Percentiles rank a stretch among this genome's conserved stretches.
These are phyloP conservation scores for Parnassius mnemosyne DNA, from an alignment of 2,888 invertebrate species.

Conservation along the genomic window DNA sequence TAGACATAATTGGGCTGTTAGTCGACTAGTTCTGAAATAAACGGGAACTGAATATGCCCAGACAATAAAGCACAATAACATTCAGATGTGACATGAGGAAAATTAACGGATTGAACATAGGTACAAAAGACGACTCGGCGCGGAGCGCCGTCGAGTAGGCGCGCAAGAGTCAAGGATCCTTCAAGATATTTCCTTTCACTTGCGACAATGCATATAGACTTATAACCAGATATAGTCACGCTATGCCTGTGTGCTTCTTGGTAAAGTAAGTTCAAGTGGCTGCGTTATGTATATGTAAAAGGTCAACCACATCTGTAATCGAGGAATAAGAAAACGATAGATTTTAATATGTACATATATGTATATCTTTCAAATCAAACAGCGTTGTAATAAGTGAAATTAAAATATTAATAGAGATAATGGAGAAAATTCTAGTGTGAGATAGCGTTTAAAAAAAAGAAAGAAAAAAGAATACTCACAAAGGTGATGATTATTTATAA, in stretches of 20 bases:
- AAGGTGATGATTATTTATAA: too few relatives aligned
- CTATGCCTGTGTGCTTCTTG: conserved; percentile 31
- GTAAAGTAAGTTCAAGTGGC: conserved; percentile 31
- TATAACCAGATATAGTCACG: conserved; percentile 36
- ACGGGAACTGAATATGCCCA: too few relatives aligned
- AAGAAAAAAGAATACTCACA: too few relatives aligned
- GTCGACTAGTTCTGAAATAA: too few relatives aligned
- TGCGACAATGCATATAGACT: conserved; percentile 65
- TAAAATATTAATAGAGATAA: too few relatives aligned
- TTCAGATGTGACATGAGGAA: conserved; percentile 31
- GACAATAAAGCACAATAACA: conserved; percentile 9
- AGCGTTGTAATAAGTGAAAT: too few relatives aligned
- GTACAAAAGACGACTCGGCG: conserved; percentile 37
- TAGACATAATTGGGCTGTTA: too few relatives aligned
- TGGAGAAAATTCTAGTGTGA: too few relatives aligned
- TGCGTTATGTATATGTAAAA: conserved; percentile 23
- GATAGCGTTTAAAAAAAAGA: too few relatives aligned
- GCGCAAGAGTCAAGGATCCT: conserved; percentile 76
- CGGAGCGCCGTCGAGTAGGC: conserved; percentile 50
- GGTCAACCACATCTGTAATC: conserved; percentile 18
- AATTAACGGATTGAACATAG: conserved; percentile 34
- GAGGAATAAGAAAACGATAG: conserved; percentile 15
- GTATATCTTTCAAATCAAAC: conserved; percentile 22
- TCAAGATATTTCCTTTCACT: conserved; percentile 80
- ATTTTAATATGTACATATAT: conserved; percentile 4